Evolutionary conservation across 1,140 invertebrate genomes (phyloP), one percentile per base, ranked within the genome.

Genomic region (Caenorhabditis remanei): DNA sequence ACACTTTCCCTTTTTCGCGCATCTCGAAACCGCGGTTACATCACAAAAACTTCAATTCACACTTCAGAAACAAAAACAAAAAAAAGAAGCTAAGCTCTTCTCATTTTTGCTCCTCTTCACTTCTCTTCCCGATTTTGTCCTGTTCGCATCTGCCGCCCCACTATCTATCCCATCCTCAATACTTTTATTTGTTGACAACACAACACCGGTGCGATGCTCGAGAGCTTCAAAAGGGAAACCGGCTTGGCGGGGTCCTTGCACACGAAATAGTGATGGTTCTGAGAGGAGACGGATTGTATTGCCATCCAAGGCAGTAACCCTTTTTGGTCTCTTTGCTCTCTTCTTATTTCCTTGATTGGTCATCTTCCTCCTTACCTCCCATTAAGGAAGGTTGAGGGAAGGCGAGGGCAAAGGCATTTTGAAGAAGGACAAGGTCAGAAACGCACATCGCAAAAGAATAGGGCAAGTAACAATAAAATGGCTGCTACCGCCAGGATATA

Each of bases 181-280:
- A 53, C 71, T 79, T 79, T 79, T 79, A 79, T 79, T 79, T 79
- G 71, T 79, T 79, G 71, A 79, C 71, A 79, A 32, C 71, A 79
- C 71, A 79, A 79, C 71, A 79, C 46, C 71, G 71, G 71, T 53
- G 71, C 71, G 71, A 79, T 79, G 71, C 71, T 79, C 71, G 46
- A 79, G 46, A 79, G 65, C 46, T 79, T 50, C 46, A 79, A 79
- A 79, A 79, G 46, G 32, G 71, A 79, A 79, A 79, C 71, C 71
- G 71, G 71, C 71, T 24, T 9, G 7, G 41, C 65, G 65, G 41
- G 40, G 40, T 71, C 65, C 65, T 71, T 19, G 1, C 9, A 46
- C 43, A 46, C 41, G 43, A 71, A 48, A 71, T 71, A 46, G 21
- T 46, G 65, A 48, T 50, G 19, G 40, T 46, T 13, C n/a, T 16